These are phyloP conservation scores for Ormyrus pomaceus DNA, from an alignment of 2,888 invertebrate species.

Conservation along the genomic window DNA sequence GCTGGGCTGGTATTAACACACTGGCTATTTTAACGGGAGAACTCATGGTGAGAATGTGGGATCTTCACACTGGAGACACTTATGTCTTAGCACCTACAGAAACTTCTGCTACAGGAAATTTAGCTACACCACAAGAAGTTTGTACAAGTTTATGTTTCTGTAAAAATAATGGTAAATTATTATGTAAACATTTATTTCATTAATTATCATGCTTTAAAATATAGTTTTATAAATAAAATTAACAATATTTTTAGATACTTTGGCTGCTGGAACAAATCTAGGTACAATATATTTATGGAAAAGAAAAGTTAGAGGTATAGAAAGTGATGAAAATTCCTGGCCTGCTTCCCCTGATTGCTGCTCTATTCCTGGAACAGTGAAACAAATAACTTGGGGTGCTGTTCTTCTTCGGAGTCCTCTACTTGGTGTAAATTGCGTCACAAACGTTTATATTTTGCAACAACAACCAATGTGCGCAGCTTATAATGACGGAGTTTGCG, in stretches of 20 bases:
- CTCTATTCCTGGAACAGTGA: constrained; percentile 85
- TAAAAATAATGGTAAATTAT: constrained; percentile 68
- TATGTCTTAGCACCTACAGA: constrained; percentile 79
- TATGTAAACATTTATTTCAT: not conserved
- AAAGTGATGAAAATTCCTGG: constrained; percentile 85
- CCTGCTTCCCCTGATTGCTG: constrained; percentile 69
- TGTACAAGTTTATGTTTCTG: constrained; percentile 72
- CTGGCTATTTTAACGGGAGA: constrained; percentile 90
- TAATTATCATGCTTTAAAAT: no score
- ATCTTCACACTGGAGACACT: constrained; percentile 95
- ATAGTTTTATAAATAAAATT: no score
- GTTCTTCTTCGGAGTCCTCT: constrained; percentile 84
- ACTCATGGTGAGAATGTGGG: constrained; percentile 91
- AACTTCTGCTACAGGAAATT: constrained; percentile 62
- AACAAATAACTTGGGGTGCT: constrained; percentile 88
- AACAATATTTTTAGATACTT: constrained; percentile 77
- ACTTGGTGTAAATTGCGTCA: constrained; percentile 88
- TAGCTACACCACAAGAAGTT: constrained; percentile 71
- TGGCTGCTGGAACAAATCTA: constrained; percentile 93
- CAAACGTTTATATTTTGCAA: constrained; percentile 89
- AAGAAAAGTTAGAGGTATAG: constrained; percentile 71
- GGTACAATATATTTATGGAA: constrained; percentile 94
- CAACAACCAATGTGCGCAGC: constrained; percentile 91
- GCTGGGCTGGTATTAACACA: constrained; percentile 84
- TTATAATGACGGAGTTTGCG: constrained; percentile 87